Base-by-base conservation (phyloP, 2,113 vertebrate genomes). In the Pangasianodon hypophthalmus region DNA sequence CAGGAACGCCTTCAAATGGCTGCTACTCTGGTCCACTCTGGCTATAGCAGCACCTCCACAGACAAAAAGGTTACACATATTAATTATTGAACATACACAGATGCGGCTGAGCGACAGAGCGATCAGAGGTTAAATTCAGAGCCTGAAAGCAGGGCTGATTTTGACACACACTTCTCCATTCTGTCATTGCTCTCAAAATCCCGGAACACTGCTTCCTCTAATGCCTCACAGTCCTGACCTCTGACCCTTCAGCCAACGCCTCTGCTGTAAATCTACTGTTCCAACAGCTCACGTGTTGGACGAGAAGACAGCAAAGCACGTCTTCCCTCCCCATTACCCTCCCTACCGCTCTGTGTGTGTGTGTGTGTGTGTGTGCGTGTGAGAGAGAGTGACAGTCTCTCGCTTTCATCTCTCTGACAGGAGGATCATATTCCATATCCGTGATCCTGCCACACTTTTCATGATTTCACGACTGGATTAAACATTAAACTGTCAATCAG, bases 71-170 rank as follows among this genome's bases (percentile, higher is more conserved):
- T 10, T 60, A 11, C 14, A 62, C 82, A 29, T 26, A 46, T 93
- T 62, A 94, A 92, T 93, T 88, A 93, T 91, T 89, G 60, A 91
- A 90, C 50, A 88, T 62, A 85, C 83, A 83, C 71, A 88, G 81
- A 88, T 10, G 82, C 58, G 83, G 69, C 86, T 32, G 52, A 54
- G 52, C 6, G 67, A 64, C 88, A 26, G 52, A 24, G 52, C 13
- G 67, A 81, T 67, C 75, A 37, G 21, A 84, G 81, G 37, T 85
- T 88, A 91, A 86, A 88, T 92, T 92, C 60, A 48, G 50, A 56
- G 77, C 88, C 89, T 87, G 56, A 84, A 60, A 91, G 10, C 85
- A 29, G 86, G 90, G 87, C 90, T 84, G 85, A 52, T 91, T 89
- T 73, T 50, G 90, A 88, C 85, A 58, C 41, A 37, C 24, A 29